Base-by-base conservation (phyloP, 2,888 invertebrate genomes). In the Schizotus pectinicornis region DNA sequence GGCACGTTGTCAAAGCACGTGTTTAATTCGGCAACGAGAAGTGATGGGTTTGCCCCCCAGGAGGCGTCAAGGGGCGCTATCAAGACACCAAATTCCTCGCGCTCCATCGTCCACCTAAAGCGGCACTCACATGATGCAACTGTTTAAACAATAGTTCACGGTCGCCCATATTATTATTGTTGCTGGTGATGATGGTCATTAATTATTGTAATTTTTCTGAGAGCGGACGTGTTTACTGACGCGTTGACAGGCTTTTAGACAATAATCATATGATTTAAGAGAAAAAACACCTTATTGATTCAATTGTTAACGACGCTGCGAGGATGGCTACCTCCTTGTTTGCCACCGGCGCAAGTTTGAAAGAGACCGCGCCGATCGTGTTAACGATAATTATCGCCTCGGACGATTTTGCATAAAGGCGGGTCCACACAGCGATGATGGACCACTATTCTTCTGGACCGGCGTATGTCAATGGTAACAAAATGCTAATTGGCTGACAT, bases 51-150 rank as follows among this genome's bases (percentile, higher is more conserved):
- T 59, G 64, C 51, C 66, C 65, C 65, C 68, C 68, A 61, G 62
- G 63, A 51, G 66, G 65, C 66, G 63, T 67, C 65, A 64, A 66
- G 67, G 63, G 62, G 67, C 62, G 61, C 62, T 62, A 61, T 62
- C 67, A 63, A 64, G 67, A 67, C 63, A 65, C 67, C 55, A 65
- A 69, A 69, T 67, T 66, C 7, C 12, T 34, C 39, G 30, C 30
- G 22, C 14, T 11, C 12, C 7, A n/a, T 39, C 34, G 48, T 48
- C 35, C 14, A 46, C 39, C 34, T 43, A 35, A 36, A 56, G 52
- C 57, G 51, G 57, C 47, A 52, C 35, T 43, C 43, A 43, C 42
- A 38, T 53, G 53, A 53, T 36, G 53, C 43, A 45, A 53, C 37
- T n/a, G 45, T 43, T 30, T 53, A 56, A 33, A 56, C 56, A 56